These are phyloP conservation scores for Carettochelys insculpta DNA, from an alignment of 2,113 vertebrate species.

Conservation along the genomic window DNA sequence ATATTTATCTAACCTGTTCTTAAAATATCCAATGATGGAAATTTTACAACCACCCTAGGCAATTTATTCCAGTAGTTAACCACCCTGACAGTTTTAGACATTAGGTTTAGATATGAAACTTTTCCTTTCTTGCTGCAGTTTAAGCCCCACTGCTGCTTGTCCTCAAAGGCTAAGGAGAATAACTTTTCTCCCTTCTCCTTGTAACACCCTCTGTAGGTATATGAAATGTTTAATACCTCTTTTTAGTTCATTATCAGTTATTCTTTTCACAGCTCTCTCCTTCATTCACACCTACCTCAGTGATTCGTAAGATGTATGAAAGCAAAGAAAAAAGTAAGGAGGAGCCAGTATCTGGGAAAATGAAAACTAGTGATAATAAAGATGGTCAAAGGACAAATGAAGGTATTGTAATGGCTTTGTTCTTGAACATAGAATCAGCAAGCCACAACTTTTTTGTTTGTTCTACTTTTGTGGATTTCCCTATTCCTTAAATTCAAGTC, in stretches of 20 bases:
- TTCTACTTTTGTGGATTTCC: neutral
- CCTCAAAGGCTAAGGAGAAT: no score
- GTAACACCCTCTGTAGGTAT: no score
- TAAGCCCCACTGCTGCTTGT: no score
- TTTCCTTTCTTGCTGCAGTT: no score
- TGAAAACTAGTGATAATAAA: conserved; percentile 78
- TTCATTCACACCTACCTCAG: conserved; percentile 97
- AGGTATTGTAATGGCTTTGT: conserved; percentile 76
- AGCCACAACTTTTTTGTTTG: neutral
- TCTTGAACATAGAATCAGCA: neutral
- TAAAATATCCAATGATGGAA: no score
- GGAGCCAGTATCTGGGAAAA: conserved; percentile 79
- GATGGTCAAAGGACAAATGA: conserved; percentile 84
- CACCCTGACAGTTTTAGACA: no score
- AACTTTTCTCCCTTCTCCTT: no score
- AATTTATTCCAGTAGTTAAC: no score
- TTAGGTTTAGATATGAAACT: no score
- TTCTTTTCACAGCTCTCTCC: conserved; percentile 86
- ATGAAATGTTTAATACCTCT: neutral
- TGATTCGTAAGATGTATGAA: conserved; percentile 98
- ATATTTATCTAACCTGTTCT: no score
- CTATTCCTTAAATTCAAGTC: neutral
- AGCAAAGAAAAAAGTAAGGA: conserved; percentile 97
- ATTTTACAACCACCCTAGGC: no score
- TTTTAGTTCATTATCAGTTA: neutral